A percentile compares a stretch with the other conserved stretches of the same genome.
Conservation (phyloP, 2,113 vertebrate genomes). For the Sitta europaea region DNA sequence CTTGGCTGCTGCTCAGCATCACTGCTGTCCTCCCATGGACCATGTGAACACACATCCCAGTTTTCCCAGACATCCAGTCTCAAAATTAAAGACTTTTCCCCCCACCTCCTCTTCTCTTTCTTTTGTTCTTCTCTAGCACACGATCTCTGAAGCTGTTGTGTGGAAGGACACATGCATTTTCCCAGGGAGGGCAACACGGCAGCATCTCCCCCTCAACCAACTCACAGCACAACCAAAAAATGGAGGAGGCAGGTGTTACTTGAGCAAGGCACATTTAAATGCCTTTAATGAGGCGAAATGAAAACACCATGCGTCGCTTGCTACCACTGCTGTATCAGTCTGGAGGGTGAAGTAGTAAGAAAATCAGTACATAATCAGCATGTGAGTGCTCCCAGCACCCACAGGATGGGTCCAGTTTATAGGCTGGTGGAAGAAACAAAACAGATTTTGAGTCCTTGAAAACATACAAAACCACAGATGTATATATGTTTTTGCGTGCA, state of each 20-base stretch:
- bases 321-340: background rate
- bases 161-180: background rate
- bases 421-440: background rate
- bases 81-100: background rate
- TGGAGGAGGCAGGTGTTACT: background rate
- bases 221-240: background rate
- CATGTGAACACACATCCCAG: background rate
- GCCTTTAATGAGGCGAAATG: background rate
- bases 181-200: background rate
- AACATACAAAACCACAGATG: background rate
- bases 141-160: accelerated
- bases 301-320: accelerated
- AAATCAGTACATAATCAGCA: background rate
- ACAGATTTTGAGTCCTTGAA: background rate
- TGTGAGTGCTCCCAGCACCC: background rate
- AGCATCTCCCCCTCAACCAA: background rate
- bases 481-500: background rate
- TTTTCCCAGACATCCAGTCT: background rate
- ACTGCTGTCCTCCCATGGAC: background rate
- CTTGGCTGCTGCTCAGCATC: background rate
- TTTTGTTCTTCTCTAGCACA: background rate
- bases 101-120: background rate
- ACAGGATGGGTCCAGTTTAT: background rate
- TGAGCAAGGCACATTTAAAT: background rate
- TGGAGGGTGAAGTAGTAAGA: background rate